A percentile compares a stretch with the other conserved stretches of the same genome.
Conservation (phyloP, 2,797 vertebrate genomes). For the Halcyon chelicuti region DNA sequence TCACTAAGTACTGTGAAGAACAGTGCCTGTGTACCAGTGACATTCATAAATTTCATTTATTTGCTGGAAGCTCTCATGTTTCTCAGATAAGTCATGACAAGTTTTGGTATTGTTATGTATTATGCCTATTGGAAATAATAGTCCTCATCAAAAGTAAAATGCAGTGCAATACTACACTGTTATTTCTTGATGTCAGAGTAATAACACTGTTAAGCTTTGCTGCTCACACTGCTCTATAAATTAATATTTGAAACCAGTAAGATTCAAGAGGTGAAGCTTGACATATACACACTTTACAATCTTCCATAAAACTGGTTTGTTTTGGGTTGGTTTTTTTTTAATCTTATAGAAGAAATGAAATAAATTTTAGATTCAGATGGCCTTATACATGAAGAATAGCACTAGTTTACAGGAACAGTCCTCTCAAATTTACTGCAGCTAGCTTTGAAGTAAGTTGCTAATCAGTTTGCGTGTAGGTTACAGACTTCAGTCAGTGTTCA, state of each 20-base stretch:
- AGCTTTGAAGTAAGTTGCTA: neutral
- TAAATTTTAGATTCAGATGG: neutral
- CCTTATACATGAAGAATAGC: neutral
- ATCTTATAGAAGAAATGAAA: neutral
- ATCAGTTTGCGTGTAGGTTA: conserved; percentile 3
- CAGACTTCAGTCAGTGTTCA: neutral
- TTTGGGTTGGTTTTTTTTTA: neutral
- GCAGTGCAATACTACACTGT: neutral
- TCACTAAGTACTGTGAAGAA: neutral
- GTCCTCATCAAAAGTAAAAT: conserved; percentile 14
- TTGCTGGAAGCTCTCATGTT: conserved; percentile 10
- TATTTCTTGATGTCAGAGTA: neutral
- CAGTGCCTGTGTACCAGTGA: neutral
- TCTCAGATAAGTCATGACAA: neutral
- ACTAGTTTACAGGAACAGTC: neutral
- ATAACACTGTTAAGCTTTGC: neutral
- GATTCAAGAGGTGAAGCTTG: neutral
- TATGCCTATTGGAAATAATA: neutral
- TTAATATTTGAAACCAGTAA: neutral
- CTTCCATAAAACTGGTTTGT: neutral
- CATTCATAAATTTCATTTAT: neutral
- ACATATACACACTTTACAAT: neutral
- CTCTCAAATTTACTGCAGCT: neutral
- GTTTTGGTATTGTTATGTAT: neutral
- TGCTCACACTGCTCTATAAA: neutral